Base-by-base conservation (phyloP, 1,140 invertebrate species). In the Rhopalosiphum padi region DNA sequence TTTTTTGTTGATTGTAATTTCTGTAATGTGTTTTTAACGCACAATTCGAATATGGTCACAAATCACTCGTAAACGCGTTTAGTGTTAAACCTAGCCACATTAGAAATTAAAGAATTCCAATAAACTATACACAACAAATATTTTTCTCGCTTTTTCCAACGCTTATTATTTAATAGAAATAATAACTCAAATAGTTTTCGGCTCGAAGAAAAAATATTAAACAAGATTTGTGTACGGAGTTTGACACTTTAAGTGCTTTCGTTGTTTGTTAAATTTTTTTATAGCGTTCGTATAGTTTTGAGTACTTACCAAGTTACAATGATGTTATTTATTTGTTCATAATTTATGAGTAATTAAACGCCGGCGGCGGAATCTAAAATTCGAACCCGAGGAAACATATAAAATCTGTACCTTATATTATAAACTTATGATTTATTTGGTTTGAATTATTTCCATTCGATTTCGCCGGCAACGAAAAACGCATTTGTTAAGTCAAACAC, bases 161-260 rank as follows among this genome's bases (percentile, higher is more conserved):
- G 22, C 41, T 85, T 41, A 41, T 85, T 85, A 41, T 43, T 85
- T 85, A 85, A 85, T 43, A 85, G 41, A 77, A 77, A 77, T n/a
- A 41, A 41, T 41, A 85, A 85, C 37, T 85, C 41, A 85, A 41
- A 85, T 41, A 85, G 83, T 85, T 85, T 25, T 85, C 41, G 41
- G 41, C 2, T 23, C 8, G 83, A 30, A 41, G 83, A 43, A 41
- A 41, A 85, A 41, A 41, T 85, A 85, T 85, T 85, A 85, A 85
- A 41, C 11, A 85, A 37, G 83, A 85, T 85, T 85, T 85, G 83
- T 85, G 83, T 41, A 6, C 83, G 41, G 41, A 85, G 83, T 85
- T 85, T 85, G 41, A 85, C 37, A 85, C 41, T 85, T 41, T 85
- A 85, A 85, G 83, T 41, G 83, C 83, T 85, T 37, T 85, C 83